Base-by-base conservation (phyloP, 2,888 invertebrate species). In the Zelleria hepariella region DNA sequence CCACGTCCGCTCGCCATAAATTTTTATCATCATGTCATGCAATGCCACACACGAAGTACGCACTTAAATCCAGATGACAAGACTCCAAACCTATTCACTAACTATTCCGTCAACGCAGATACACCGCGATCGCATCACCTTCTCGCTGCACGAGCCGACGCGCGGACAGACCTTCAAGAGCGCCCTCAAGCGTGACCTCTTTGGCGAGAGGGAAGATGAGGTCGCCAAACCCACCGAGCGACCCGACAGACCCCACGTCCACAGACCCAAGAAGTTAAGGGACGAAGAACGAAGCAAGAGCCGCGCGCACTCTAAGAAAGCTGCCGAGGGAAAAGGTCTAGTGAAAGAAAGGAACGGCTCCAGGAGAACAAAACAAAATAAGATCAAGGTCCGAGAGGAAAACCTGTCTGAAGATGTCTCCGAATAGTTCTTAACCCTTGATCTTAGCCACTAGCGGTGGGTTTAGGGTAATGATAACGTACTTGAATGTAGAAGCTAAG, bases 121-220 rank as follows among this genome's bases (percentile, higher is more conserved):
- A 63, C 87, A 87, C 60, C 87, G 85, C 66, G 87, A 87, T 62
- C 73, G 87, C 60, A 86, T 87, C 32, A 86, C 87, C 0, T 87
- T 86, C 64, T 86, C 87, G 0, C 68, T 87, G 2, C 86, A 86
- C 67, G 87, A 87, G 64, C 86, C 87, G 0, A 73, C 78, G 0
- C 75, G 87, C 3, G 87, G 85, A 0, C 87, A 87, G 60, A 87
- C 87, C 1, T 87, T 82, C 67, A 87, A 87, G 67, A 87, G 86
- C 64, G 81, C 81, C 1, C 64, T 87, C 5, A 86, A 85, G 66
- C 75, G 87, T 0, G 86, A 86, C 53, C 58, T 69, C 1, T 59
- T 59, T 0, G 58, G 52, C 0, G 78, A 74, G 0, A n/a, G n/a
- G 15, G 78, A 80, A 2, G 78, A 78, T 0, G 24, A 8, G 24